Conservation (phyloP, 2,888 invertebrate species). For the Trachelus tabidus region DNA sequence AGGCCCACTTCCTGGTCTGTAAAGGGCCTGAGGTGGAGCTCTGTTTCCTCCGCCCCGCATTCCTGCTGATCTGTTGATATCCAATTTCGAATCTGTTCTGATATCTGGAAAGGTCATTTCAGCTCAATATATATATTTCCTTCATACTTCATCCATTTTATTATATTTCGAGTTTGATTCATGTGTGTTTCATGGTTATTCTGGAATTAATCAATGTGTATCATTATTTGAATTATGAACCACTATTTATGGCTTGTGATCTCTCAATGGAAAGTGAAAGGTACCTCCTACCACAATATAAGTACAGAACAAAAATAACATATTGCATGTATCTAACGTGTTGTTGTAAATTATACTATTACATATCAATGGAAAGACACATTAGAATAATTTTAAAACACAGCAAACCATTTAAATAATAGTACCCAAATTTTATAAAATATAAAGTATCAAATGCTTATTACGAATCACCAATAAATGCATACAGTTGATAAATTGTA, state of each 20-base stretch:
- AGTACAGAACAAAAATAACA: background rate
- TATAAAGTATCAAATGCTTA: background rate
- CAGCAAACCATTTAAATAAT: background rate
- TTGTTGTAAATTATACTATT: background rate
- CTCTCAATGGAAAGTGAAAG: conserved; percentile 21
- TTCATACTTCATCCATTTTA: background rate
- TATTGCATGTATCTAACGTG: background rate
- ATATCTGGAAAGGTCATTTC: conserved; percentile 28
- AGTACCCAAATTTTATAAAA: background rate
- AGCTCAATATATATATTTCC: background rate
- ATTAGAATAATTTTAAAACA: background rate
- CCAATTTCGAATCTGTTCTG: conserved; percentile 46
- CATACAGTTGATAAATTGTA: background rate
- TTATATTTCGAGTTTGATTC: background rate
- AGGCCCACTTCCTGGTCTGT: conserved; percentile 82
- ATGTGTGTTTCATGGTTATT: background rate
- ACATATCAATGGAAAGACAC: background rate
- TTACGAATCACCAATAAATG: background rate
- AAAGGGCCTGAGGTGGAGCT: conserved; percentile 78
- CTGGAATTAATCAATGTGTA: background rate
- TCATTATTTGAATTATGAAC: background rate
- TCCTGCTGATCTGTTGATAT: conserved; percentile 58
- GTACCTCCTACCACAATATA: background rate
- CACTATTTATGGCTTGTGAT: conserved; percentile 1
- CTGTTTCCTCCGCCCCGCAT: conserved; percentile 72